Base-by-base conservation (phyloP, 2,888 invertebrate species). In the Epsilonema sp. region DNA sequence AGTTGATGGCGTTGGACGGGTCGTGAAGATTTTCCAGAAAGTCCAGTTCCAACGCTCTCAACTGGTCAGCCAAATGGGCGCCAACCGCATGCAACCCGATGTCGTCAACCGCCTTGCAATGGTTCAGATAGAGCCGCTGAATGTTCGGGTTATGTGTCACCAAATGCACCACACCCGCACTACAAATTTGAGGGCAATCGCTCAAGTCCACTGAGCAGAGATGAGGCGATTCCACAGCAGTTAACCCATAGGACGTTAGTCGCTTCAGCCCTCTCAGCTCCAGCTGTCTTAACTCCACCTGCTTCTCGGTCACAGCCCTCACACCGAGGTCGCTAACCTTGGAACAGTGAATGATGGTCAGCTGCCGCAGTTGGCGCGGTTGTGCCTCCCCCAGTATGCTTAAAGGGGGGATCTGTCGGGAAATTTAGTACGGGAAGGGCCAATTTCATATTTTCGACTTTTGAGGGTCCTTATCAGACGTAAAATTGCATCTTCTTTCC, bases 1-100 rank as follows among this genome's bases (percentile, higher is more conserved):
- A 53, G 37, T 51, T 49, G 20, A 63, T 50, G 23, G 58, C 53
- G 8, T 52, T 48, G n/a, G 54, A 52, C 16, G 61, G 60, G 40
- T 62, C 59, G 19, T 19, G 45, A 21, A 61, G 48, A n/a, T 55
- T 55, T 8, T 56, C 54, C 23, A 62, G 51, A 44, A 59, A 61
- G 46, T 62, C 62, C 45, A 62, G 50, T 43, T 62, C 59, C 25
- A 62, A 52, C 1, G 51, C 49, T 51, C 55, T 46, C 22, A 60
- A 51, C 4, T 23, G 22, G 2, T 19, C 3, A 19, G 59, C 62
- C 25, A 61, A 50, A 42, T 51, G 56, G 47, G 56, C 54, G 11
- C 60, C 61, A 37, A 62, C 59, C 48, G 59, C 59, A 42, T 59
- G 61, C 37, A 62, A 51, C 1, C 57, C 58, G 37, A 57, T 56